Evolutionary conservation across 1,140 invertebrate genomes (phyloP).

Genomic region (Papilio aristodemus): DNA sequence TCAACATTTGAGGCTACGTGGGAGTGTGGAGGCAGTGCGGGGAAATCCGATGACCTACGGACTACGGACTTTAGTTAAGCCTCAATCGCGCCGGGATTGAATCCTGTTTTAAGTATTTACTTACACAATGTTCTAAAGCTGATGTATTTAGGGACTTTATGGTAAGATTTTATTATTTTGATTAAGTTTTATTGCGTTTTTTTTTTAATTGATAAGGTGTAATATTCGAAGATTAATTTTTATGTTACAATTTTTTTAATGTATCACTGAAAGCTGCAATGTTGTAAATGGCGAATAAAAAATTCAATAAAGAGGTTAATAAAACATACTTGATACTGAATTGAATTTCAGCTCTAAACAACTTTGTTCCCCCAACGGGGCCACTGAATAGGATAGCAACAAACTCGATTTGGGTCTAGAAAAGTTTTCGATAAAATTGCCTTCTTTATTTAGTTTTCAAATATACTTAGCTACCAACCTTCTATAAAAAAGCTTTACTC

Average conservation of each 20-base stretch:
- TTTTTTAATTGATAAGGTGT: not conserved
- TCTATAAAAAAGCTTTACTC: too few species aligned
- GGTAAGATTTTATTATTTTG: not conserved
- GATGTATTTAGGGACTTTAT: not conserved
- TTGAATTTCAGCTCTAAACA: not conserved
- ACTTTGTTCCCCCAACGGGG: not conserved
- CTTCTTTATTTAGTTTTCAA: not conserved
- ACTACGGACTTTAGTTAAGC: slow-evolving; percentile 13
- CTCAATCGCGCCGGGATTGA: slow-evolving; percentile 17
- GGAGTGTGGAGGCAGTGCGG: not conserved
- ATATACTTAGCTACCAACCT: not conserved
- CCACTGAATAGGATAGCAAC: not conserved
- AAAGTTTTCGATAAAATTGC: not conserved
- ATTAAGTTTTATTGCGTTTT: not conserved
- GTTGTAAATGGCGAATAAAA: too few species aligned
- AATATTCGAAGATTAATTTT: not conserved
- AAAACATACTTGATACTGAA: not conserved
- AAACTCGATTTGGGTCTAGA: slow-evolving; percentile 4
- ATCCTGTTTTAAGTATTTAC: slow-evolving; percentile 20
- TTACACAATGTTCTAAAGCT: slow-evolving; percentile 1
- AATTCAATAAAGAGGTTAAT: not conserved
- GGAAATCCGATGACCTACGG: slow-evolving; percentile 20
- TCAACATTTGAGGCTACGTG: not conserved
- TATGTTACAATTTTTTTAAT: too few species aligned
- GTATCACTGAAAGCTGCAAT: too few species aligned